Evolutionary conservation across 2,113 vertebrate species (phyloP).

Genomic region (crab-eating macaque (Macaca fascicularis)): DNA sequence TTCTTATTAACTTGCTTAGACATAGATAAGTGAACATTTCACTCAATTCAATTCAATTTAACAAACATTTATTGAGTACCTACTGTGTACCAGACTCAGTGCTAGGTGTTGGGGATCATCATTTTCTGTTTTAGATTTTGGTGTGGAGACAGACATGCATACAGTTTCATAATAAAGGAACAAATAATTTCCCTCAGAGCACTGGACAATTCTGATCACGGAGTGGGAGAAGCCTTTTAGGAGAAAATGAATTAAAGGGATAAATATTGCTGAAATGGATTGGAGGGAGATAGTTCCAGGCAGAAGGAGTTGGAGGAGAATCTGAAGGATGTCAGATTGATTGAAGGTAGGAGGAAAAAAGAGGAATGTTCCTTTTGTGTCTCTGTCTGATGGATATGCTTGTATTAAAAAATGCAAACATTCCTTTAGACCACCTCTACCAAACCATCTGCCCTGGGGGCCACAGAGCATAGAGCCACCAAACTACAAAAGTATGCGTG

Average conservation of each 20-base stretch:
- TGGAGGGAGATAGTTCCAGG: neutral
- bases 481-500: neutral
- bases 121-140: slow-evolving; percentile 24
- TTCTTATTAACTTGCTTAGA: slow-evolving; percentile 5
- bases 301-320: neutral
- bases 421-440: neutral
- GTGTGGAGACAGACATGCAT: neutral
- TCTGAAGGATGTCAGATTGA: neutral
- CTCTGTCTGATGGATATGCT: neutral
- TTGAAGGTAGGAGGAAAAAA: neutral
- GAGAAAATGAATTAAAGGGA: neutral
- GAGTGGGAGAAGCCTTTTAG: neutral
- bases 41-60: neutral
- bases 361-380: neutral
- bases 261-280: neutral
- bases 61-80: neutral
- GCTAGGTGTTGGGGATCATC: neutral
- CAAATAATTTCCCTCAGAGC: neutral
- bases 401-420: neutral
- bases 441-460: neutral
- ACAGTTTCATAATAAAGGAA: neutral
- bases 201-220: neutral
- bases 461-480: neutral
- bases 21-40: neutral
- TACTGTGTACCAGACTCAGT: neutral